phyloP scores from a whole-genome alignment of 2,888 invertebrate genomes.

The Lycophotia porphyrea region DNA sequence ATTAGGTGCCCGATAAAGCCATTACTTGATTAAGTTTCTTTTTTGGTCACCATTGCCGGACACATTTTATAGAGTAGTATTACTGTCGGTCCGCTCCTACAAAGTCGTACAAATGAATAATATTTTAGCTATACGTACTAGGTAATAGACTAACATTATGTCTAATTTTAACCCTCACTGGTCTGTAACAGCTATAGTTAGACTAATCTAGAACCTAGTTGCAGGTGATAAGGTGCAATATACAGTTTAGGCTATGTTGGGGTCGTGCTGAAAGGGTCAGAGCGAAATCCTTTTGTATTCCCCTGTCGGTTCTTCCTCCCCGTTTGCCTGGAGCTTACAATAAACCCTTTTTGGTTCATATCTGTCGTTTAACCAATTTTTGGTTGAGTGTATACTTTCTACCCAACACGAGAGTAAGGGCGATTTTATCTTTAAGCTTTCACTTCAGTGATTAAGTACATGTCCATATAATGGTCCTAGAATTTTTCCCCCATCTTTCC shows the following conservation, averaged over 20 bases:
- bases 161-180: not conserved
- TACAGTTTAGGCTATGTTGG: not conserved
- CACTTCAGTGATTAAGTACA: not conserved
- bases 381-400: not conserved
- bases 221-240: conserved; percentile 6
- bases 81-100: not conserved
- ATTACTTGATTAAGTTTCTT: conserved; percentile 14
- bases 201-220: conserved; percentile 2
- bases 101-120: conserved; percentile 1
- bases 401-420: not conserved
- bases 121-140: not conserved
- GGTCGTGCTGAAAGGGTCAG: not conserved
- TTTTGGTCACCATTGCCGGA: not conserved
- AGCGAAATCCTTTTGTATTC: conserved; percentile 22
- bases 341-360: conserved; percentile 2
- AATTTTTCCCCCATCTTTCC: not conserved
- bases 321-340: not conserved
- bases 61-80: not conserved
- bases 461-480: not conserved
- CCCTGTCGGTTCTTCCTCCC: conserved; percentile 13
- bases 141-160: conserved; percentile 13
- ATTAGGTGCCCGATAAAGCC: not conserved
- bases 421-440: not conserved
- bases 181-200: not conserved
- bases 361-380: not conserved